A percentile compares a stretch with the other conserved stretches of the same genome.
Evolutionary conservation across 2,113 vertebrate species (phyloP).

Genomic region (Oncorhynchus clarkii): DNA sequence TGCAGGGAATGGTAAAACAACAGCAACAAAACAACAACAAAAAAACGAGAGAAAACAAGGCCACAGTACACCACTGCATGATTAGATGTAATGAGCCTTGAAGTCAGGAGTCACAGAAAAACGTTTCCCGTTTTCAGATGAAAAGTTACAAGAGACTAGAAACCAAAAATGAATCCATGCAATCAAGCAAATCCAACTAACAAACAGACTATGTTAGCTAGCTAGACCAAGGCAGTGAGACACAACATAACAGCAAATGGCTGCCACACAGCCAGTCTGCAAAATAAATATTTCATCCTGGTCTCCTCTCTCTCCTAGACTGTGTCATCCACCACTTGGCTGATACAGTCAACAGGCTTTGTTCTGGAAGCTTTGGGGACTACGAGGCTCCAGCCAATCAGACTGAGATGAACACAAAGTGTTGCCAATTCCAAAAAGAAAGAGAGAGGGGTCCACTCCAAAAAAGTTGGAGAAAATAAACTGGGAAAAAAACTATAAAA

Average conservation of each 20-base stretch:
- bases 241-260: not conserved
- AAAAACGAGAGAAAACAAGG: no score
- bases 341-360: conserved; percentile 17
- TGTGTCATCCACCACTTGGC: not conserved
- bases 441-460: not conserved
- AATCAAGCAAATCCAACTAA: not conserved
- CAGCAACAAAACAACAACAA: not conserved
- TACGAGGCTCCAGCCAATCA: not conserved
- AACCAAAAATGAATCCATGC: not conserved
- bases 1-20: not conserved
- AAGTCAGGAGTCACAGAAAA: not conserved
- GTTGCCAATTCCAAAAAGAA: not conserved
- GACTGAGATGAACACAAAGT: not conserved
- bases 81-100: no score
- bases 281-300: not conserved
- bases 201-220: not conserved
- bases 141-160: no score
- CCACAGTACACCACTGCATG: no score
- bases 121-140: not conserved
- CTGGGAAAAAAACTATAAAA: not conserved
- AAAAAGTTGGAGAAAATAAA: not conserved
- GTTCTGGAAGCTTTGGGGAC: conserved; percentile 23
- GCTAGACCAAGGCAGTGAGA: not conserved
- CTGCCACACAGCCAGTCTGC: no score
- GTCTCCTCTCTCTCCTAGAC: not conserved